Evolutionary conservation across 2,797 vertebrate species (phyloP), one percentile per base, ranked within the genome.

Genomic region (Ptychobarbus kaznakovi): DNA sequence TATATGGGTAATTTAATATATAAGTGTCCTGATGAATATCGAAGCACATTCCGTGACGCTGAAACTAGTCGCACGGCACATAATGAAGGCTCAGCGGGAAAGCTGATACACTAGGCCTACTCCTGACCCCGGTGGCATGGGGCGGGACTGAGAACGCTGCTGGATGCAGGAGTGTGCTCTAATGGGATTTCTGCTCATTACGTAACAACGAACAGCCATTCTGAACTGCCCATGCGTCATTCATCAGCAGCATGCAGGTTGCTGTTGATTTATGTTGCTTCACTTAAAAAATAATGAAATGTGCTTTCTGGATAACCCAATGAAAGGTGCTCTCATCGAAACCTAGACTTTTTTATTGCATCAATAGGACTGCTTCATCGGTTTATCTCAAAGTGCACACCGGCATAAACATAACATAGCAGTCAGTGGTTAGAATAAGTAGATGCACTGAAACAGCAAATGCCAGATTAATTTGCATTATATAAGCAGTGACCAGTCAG

Each of bases 171-270:
- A 87, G 88, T 90, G 90, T 88, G 87, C 85, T 91, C 88, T 92
- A 92, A 93, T 93, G 90, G 89, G 90, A 93, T 93, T 92, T 92
- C 73, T 82, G 66, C 35, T 90, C 83, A 91, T 94, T 93, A 93
- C 91, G 90, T 93, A 94, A 94, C 89, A 88, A 73, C 61, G 87
- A 87, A 89, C 87, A 89, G 80, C 90, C 80, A 79, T 42, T 89
- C 90, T 86, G 86, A 88, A 86, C 88, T 86, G 85, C 87, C 84
- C 28, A 28, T 86, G 82, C 46, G 42, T 70, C 88, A 86, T 70
- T 81, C 84, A 53, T 38, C 78, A 86, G 85, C 78, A 74, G 28
- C 25, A 84, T 68, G 42, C 12, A 74, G 42, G 28, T 35, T 73
- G 80, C 35, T 3, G 25, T 44, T 73, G 74, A 49, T 65, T 61